phyloP scores from a whole-genome alignment of 2,113 vertebrate genomes.

The Polypterus senegalus region DNA sequence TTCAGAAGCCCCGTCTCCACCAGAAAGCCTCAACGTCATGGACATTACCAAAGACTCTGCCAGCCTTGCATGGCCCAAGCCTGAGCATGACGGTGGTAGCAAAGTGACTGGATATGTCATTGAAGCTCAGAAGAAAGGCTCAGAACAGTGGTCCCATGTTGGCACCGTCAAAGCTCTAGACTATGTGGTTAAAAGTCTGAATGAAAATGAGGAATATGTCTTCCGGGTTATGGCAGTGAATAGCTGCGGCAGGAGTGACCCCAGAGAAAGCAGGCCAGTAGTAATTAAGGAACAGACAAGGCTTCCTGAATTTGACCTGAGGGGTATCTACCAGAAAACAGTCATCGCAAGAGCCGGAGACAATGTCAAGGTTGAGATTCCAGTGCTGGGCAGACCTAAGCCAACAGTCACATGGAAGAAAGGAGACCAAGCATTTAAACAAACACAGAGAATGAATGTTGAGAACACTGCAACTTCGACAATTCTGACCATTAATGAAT shows the following conservation, averaged over 20 bases:
- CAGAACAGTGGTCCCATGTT: slow-evolving; percentile 81
- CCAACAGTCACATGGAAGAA: slow-evolving; percentile 90
- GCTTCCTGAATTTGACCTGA: slow-evolving; percentile 82
- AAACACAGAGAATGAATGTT: slow-evolving; percentile 75
- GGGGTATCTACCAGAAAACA: slow-evolving; percentile 80
- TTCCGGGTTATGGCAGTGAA: slow-evolving; percentile 95
- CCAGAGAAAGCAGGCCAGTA: slow-evolving; percentile 77
- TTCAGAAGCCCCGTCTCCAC: slow-evolving; percentile 80
- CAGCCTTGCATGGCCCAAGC: slow-evolving; percentile 87
- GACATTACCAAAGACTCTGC: slow-evolving; percentile 79
- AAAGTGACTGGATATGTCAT: slow-evolving; percentile 90
- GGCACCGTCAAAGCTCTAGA: slow-evolving; percentile 77
- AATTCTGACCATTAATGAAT: slow-evolving; percentile 76
- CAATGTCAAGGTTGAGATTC: slow-evolving; percentile 92
- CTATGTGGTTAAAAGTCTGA: slow-evolving; percentile 78
- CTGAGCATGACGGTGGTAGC: slow-evolving; percentile 87
- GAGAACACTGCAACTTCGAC: slow-evolving; percentile 78
- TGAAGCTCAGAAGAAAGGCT: slow-evolving; percentile 87
- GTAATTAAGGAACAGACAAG: slow-evolving; percentile 75
- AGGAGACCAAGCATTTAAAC: slow-evolving; percentile 68
- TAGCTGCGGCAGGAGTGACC: slow-evolving; percentile 78
- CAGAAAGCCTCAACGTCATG: slow-evolving; percentile 80
- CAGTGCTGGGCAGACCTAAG: slow-evolving; percentile 80
- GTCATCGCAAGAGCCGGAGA: slow-evolving; percentile 88
- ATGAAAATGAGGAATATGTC: slow-evolving; percentile 86